Base-by-base conservation (phyloP, 2,797 vertebrate species). In the Rhynchotus rufescens region DNA sequence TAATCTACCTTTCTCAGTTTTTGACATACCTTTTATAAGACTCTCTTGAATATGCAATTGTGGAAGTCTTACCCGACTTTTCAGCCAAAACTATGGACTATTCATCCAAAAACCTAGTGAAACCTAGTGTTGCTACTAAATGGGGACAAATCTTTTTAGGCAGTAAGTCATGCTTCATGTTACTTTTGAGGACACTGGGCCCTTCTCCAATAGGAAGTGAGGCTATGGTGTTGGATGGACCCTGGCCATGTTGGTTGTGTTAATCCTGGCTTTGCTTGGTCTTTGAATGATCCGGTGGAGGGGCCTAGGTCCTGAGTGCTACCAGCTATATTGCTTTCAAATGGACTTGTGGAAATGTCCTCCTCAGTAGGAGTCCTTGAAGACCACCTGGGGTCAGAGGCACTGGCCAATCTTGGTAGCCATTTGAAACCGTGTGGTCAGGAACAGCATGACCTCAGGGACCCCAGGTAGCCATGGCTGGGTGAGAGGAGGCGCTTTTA, bases 231-330 rank as follows among this genome's bases (percentile, higher is more conserved):
- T 23, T 21, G n/a, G 1, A 4, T 52, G 74, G 52, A 34, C n/a
- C 34, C 22, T 42, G 6, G 28, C 1, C 4, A 10, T 0, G 0
- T 3, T 52, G 66, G 15, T n/a, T 75, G 51, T 1, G 1, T 61
- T 30, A 7, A 36, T 32, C 36, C 8, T 44, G 6, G 5, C 1
- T 49, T 64, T 89, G 66, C 15, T 14, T 34, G 60, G 38, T 8
- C 2, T 45, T 34, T 60, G 68, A 30, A 42, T 0, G 3, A n/a
- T 21, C 26, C 2, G 38, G 36, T 21, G 68, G 49, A 44, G n/a
- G 4, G 1, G 8, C 15, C 45, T 26, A 17, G 40, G 44, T 32
- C 10, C 15, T 15, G 32, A 20, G n/a, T 6, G 51, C 73, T 62
- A 12, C 9, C 3, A 10, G 16, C 21, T 79, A 44, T 30, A 17